These are phyloP conservation scores for Enteromius radiatus DNA, from an alignment of 2,797 vertebrate species.

Conservation along the genomic window DNA sequence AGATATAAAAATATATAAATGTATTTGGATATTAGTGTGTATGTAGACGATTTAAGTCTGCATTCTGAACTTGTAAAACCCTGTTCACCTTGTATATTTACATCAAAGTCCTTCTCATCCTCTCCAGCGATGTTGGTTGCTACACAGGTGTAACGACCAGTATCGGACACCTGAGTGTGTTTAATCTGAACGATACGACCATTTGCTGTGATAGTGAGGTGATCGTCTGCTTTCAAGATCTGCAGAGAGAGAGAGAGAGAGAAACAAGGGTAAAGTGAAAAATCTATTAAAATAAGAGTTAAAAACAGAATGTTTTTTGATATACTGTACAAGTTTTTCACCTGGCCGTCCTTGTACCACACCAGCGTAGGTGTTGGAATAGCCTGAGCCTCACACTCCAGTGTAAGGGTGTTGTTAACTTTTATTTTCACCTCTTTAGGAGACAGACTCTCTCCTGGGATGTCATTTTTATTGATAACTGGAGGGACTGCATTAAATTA, in stretches of 20 bases:
- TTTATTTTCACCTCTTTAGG: constrained; percentile 94
- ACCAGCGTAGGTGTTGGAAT: constrained; percentile 85
- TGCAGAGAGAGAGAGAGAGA: constrained; percentile 67
- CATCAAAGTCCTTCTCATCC: constrained; percentile 98
- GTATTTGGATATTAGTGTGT: neutral
- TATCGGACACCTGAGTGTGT: constrained; percentile 91
- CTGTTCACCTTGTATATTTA: constrained; percentile 98
- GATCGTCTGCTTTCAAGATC: constrained; percentile 82
- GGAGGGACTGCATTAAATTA: constrained; percentile 85
- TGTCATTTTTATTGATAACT: constrained; percentile 87
- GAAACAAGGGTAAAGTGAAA: constrained; percentile 4
- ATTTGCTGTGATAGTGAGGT: constrained; percentile 79
- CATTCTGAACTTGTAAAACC: constrained; percentile 55
- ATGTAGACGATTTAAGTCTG: neutral
- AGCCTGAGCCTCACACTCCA: constrained; percentile 91
- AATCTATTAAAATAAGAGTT: neutral
- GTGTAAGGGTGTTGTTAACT: constrained; percentile 88
- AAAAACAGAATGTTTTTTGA: neutral
- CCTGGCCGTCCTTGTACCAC: constrained; percentile 99
- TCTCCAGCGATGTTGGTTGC: constrained; percentile 95
- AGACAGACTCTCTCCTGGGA: constrained; percentile 80
- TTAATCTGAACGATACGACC: constrained; percentile 87
- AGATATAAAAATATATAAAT: too few species aligned
- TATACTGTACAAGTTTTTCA: constrained; percentile 57
- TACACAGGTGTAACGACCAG: constrained; percentile 92